Evolutionary conservation across 1,140 invertebrate species (phyloP).

Genomic region (Hirudo medicinalis): DNA sequence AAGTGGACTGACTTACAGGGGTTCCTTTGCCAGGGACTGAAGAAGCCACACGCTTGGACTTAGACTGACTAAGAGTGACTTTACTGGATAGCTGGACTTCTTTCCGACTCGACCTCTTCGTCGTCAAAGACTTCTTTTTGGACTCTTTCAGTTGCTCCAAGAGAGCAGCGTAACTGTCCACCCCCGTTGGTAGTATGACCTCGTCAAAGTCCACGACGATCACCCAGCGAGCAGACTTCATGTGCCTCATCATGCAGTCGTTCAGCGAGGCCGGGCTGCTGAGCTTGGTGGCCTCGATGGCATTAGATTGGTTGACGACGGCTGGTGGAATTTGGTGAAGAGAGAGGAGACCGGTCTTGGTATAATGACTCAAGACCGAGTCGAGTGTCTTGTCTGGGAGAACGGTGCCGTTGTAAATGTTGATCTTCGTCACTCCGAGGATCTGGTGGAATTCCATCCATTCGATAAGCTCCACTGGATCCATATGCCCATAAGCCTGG

Average conservation of each 20-base stretch:
- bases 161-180: neutral
- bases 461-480: neutral
- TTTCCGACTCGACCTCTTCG: neutral
- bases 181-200: conserved; percentile 58
- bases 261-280: conserved; percentile 47
- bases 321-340: conserved; percentile 10
- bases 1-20: too few species aligned
- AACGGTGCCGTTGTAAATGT: conserved; percentile 14
- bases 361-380: conserved; percentile 1
- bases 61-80: neutral
- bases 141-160: neutral
- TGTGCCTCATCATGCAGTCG: conserved; percentile 77
- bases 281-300: conserved; percentile 11
- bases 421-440: conserved; percentile 13
- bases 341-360: neutral
- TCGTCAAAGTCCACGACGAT: conserved; percentile 78
- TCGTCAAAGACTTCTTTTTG: neutral
- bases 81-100: neutral
- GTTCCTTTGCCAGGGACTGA: too few species aligned
- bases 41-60: neutral
- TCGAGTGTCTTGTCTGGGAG: neutral
- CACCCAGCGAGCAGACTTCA: conserved; percentile 66
- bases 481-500: neutral
- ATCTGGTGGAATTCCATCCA: conserved; percentile 12
- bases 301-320: conserved; percentile 24